Percentiles rank a stretch among this genome's conserved stretches.
These are phyloP conservation scores for Diarsia dahlii DNA, from an alignment of 2,888 invertebrate genomes.

Conservation along the genomic window DNA sequence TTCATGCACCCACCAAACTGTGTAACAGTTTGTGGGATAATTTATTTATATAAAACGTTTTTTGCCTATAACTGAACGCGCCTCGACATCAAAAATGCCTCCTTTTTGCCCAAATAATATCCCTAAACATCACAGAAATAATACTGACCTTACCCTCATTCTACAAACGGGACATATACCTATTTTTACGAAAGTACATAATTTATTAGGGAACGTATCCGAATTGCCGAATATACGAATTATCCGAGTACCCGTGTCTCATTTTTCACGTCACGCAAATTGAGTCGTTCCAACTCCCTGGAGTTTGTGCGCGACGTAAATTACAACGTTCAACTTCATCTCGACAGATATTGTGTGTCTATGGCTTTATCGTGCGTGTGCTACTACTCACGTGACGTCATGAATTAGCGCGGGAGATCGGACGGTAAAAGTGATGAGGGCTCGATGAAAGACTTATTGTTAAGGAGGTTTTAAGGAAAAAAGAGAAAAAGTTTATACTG, in stretches of 20 bases:
- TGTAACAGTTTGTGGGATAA: background rate
- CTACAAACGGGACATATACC: conserved; percentile 26
- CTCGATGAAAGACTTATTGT: conserved; percentile 10
- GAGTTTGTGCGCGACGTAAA: conserved; percentile 66
- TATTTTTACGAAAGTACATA: conserved; percentile 54
- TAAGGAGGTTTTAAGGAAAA: conserved; percentile 24
- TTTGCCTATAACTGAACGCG: conserved; percentile 15
- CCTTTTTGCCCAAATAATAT: conserved; percentile 26
- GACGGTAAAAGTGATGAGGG: conserved; percentile 40
- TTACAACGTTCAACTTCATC: conserved; percentile 62
- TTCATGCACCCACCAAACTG: too few relatives aligned
- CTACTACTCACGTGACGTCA: conserved; percentile 43
- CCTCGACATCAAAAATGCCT: conserved; percentile 24
- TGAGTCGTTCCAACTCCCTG: conserved; percentile 71
- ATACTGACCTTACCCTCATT: conserved; percentile 37
- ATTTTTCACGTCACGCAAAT: conserved; percentile 73
- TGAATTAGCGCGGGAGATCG: conserved; percentile 33
- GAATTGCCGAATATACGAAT: conserved; percentile 54
- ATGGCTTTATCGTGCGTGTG: conserved; percentile 11
- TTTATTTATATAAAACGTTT: conserved; percentile 33
- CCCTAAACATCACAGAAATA: conserved; percentile 34
- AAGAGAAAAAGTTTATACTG: background rate
- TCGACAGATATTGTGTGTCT: conserved; percentile 34
- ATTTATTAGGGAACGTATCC: conserved; percentile 54
- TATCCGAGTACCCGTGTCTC: conserved; percentile 65